These are phyloP conservation scores for Charanyca ferruginea DNA, from an alignment of 2,888 invertebrate genomes.

Conservation along the genomic window DNA sequence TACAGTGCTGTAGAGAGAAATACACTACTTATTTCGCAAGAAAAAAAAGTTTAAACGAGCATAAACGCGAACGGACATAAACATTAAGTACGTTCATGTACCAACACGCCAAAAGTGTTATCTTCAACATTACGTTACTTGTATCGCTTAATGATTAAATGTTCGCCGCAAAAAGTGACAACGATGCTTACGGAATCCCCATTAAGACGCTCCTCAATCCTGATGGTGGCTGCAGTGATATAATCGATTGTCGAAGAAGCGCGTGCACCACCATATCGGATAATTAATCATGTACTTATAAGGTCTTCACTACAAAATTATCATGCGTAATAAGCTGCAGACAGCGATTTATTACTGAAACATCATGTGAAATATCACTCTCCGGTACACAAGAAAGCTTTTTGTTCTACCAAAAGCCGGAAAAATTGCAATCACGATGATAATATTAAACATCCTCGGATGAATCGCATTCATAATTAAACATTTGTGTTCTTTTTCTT, in stretches of 20 bases:
- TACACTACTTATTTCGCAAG: constrained; percentile 9
- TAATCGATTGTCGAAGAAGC: constrained; percentile 78
- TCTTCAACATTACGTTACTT: constrained; percentile 47
- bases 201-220: constrained; percentile 67
- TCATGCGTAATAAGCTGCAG: constrained; percentile 77
- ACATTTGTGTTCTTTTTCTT: constrained; percentile 39
- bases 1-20: neutral
- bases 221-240: constrained; percentile 71
- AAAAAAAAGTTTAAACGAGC: constrained; percentile 23
- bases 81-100: constrained; percentile 22
- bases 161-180: constrained; percentile 66
- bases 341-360: constrained; percentile 75
- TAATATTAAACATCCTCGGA: constrained; percentile 47
- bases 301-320: constrained; percentile 75
- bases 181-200: constrained; percentile 65
- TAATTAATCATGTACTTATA: constrained; percentile 84
- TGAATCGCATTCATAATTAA: constrained; percentile 51
- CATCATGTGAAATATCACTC: constrained; percentile 60
- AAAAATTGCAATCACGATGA: constrained; percentile 58
- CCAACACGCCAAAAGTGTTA: constrained; percentile 55
- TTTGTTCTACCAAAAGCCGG: constrained; percentile 48
- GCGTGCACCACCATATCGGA: constrained; percentile 74
- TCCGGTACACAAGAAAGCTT: constrained; percentile 53
- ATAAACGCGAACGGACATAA: constrained; percentile 25
- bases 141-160: constrained; percentile 61